Percentiles rank a stretch among this genome's conserved stretches.
phyloP scores from a whole-genome alignment of 2,888 invertebrate species.

The Imbricaverruca yamaguchii region DNA sequence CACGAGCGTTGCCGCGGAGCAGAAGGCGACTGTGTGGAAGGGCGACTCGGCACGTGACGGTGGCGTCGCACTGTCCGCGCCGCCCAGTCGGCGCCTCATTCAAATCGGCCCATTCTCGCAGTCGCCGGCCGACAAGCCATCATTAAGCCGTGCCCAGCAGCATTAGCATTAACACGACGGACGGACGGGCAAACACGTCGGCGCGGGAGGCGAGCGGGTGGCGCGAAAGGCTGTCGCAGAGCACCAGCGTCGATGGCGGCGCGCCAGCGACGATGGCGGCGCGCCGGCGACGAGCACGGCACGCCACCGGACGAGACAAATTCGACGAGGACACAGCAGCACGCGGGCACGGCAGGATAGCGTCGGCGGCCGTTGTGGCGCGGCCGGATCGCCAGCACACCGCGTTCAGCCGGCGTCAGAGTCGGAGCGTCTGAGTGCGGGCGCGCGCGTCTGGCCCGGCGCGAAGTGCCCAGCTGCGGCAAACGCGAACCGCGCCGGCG shows the following conservation, averaged over 20 bases:
- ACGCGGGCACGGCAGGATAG: too few relatives aligned
- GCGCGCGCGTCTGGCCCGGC: too few relatives aligned
- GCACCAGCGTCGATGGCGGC: background rate
- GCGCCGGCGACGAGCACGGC: too few relatives aligned
- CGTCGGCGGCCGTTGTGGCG: too few relatives aligned
- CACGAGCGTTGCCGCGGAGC: background rate
- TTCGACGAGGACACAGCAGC: too few relatives aligned
- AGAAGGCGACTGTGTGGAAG: background rate
- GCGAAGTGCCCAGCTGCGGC: too few relatives aligned
- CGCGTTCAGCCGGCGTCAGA: too few relatives aligned
- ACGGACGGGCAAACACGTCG: background rate
- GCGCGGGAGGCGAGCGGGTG: background rate
- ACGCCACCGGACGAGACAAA: too few relatives aligned
- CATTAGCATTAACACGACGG: constrained; percentile 14
- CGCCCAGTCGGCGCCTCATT: constrained; percentile 1
- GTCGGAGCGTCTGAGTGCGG: too few relatives aligned
- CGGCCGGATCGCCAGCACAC: too few relatives aligned
- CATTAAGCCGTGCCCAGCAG: constrained; percentile 6
- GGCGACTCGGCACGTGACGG: background rate
- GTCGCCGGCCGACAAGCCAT: constrained; percentile 5
- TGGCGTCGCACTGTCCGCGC: background rate
- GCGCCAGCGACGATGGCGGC: too few relatives aligned
- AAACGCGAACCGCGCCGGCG: too few relatives aligned
- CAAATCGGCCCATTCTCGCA: background rate
- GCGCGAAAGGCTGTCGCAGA: background rate